Evolutionary conservation across 2,797 vertebrate species (phyloP), one percentile per base, ranked within the genome.

Genomic region (Phataginus tricuspis): DNA sequence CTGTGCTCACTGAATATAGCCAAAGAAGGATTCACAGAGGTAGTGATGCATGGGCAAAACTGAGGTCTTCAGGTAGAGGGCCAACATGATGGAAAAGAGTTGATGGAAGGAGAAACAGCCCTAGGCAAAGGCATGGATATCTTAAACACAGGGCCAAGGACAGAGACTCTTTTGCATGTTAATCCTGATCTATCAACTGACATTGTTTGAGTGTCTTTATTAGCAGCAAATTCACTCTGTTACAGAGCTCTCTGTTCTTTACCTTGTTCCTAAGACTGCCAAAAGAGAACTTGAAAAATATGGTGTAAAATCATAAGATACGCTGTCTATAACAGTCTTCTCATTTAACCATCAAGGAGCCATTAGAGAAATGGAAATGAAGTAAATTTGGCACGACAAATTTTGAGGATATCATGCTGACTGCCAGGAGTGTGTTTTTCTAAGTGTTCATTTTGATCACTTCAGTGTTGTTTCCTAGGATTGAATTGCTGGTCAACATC

Each of bases 201-300:
- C 49, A 87, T 89, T 93, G 64, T 91, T 78, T 39, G 74, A 18
- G 49, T 89, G 79, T 55, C 75, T 82, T 78, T 49, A 95, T 88
- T 91, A 91, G 42, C n/a, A 89, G n/a, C 31, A 88, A 93, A 90
- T 85, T 94, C 45, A 77, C 31, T 42, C 59, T 72, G 78, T 87
- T 91, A 85, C 8, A 34, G 3, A 69, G 34, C 19, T 45, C 16
- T 29, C n/a, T 61, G 34, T 45, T 92, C 59, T 96, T 88, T 59
- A 91, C 75, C 49, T 91, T 71, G 19, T 80, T 91, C 12, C n/a
- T 14, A 82, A 82, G 27, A 68, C 15, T 61, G 25, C 87, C 79
- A 82, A 90, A 89, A 90, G 39, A 94, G 34, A 87, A 72, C 42
- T 74, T 75, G 37, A 83, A 87, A 90, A 82, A 39, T 49, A 55